Evolutionary conservation across 2,888 invertebrate species (phyloP), one percentile per base, ranked within the genome.

Genomic region (Rhimphoctona megacephalus): DNA sequence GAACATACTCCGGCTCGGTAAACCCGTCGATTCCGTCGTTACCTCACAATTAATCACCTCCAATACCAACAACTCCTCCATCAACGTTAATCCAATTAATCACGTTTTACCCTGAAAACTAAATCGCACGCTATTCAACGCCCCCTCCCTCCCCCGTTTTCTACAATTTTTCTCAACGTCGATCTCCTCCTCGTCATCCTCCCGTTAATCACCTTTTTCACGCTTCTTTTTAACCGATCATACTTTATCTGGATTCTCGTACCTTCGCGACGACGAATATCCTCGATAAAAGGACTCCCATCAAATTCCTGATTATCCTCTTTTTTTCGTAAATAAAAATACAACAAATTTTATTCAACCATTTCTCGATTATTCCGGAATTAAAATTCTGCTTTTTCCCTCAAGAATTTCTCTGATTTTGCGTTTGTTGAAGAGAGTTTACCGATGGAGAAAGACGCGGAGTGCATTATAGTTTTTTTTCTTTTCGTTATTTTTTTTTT

Each of bases 1-100:
- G 94, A 97, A 97, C 92, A 96, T 97, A 95, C 96, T 97, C 95
- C 97, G 96, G 87, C 96, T 96, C 90, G 96, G 96, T 91, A 96
- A 94, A 81, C 88, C 91, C 82, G 86, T 88, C 52, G 94, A 94
- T 6, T 52, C 88, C 11, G 84, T 83, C 54, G 85, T 88, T 4
- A 25, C 73, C 17, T 72, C 84, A 0, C 87, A 87, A 64, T 78
- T 83, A 0, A 22, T 81, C 2, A 52, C 76, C 39, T 52, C 84
- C 30, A 66, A 85, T 82, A 61, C 70, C 54, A 64, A 64, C 25
- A 85, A 84, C 43, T 57, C 77, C 0, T 57, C 83, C 1, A 83
- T 86, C 39, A 84, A 19, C 52, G 69, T 61, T 30, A 87, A 67
- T 22, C 73, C 61, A 43, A 85, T 83, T 33, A 85, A 83, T 70